Evolutionary conservation across 2,797 vertebrate species (phyloP), one percentile per base, ranked within the genome.

Genomic region (Hippocampus kuda): DNA sequence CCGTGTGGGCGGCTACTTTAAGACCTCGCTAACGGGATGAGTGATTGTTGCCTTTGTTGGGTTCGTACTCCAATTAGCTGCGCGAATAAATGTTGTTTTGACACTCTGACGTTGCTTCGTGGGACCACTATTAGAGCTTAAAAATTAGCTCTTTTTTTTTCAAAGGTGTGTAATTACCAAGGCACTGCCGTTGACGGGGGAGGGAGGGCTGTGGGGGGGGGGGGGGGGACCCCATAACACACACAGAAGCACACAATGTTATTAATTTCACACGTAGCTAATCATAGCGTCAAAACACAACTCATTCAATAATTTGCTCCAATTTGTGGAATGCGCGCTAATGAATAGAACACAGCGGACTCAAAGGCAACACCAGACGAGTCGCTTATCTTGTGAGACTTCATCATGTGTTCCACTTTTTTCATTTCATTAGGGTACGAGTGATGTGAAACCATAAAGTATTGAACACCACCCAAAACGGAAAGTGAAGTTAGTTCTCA

Each of bases 31-130:
- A 71, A 83, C 68, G 73, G 34, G 22, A 41, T 64, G 75, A 75
- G 63, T 78, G 64, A 82, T 83, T 56, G 70, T 69, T 73, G 76
- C 70, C 46, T 76, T 72, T 79, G 59, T 74, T 75, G 51, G 69
- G 67, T 67, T 72, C 76, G 67, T 38, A 57, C 66, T 68, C 72
- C 70, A 75, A 83, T 86, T 78, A 80, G 61, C 67, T 26, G 57
- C 41, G 77, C 70, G 72, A 77, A 61, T 84, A 70, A 72, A 42
- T 72, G 71, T 68, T 71, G 75, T 65, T 56, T 44, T 67, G 72
- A 78, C 73, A 65, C 77, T 68, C 69, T 70, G 65, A 68, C 72
- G 72, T 76, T 4, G 73, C 65, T 75, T 70, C 2, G 62, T 65
- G 48, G 26, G 64, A 49, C 63, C 44, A 48, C 48, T 41, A 70